Conservation (phyloP, 2,888 invertebrate species). For the Eurytoma adleriae region DNA sequence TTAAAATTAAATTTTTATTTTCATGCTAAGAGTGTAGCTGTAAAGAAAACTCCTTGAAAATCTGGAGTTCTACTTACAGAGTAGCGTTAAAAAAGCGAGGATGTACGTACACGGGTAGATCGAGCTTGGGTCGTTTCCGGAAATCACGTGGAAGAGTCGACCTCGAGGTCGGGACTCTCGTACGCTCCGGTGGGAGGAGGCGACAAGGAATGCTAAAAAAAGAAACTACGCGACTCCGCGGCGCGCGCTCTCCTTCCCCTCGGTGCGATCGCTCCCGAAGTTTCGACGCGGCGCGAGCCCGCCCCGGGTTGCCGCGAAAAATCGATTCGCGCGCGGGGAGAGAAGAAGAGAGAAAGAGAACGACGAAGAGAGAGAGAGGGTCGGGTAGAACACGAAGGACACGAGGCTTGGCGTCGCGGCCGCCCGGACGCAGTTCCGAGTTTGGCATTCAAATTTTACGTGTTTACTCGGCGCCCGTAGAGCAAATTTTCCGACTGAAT, state of each 20-base stretch:
- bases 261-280: not conserved
- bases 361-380: not conserved
- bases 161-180: not conserved
- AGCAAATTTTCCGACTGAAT: slow-evolving; percentile 35
- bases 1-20: too few species aligned
- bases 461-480: slow-evolving; percentile 37
- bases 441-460: slow-evolving; percentile 46
- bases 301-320: not conserved
- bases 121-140: not conserved
- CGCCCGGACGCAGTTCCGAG: not conserved
- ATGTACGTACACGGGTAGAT: too few species aligned
- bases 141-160: slow-evolving; percentile 7
- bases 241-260: not conserved
- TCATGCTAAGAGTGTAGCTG: too few species aligned
- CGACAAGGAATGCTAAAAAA: slow-evolving; percentile 20
- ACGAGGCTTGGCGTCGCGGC: too few species aligned
- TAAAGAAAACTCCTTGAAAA: too few species aligned
- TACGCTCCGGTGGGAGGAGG: not conserved
- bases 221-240: slow-evolving; percentile 12
- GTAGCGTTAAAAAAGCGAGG: too few species aligned
- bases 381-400: too few species aligned
- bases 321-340: slow-evolving; percentile 10
- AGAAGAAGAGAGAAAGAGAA: not conserved
- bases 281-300: not conserved
- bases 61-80: too few species aligned